phyloP scores from a whole-genome alignment of 2,113 vertebrate genomes.

The Tympanuchus pallidicinctus region DNA sequence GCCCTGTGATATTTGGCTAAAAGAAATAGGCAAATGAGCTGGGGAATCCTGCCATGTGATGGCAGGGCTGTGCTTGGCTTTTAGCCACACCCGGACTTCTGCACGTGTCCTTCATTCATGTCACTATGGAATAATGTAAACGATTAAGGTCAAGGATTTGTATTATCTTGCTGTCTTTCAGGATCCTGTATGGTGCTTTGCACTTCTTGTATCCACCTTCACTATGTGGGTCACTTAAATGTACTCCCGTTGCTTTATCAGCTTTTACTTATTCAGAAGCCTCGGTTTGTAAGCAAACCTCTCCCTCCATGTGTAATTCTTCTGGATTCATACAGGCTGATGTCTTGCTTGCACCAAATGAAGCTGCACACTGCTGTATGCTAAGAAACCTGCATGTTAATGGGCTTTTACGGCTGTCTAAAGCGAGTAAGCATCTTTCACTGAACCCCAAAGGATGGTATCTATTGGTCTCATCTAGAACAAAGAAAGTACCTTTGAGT shows the following conservation, averaged over 20 bases:
- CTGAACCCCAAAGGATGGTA: not conserved
- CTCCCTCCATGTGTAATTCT: slow-evolving; percentile 22
- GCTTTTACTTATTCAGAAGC: slow-evolving; percentile 7
- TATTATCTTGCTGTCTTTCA: not conserved
- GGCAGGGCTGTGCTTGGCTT: not conserved
- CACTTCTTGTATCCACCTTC: not conserved
- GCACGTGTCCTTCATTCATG: not conserved
- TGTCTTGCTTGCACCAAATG: not conserved
- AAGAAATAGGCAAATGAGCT: not conserved
- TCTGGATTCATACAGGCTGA: not conserved
- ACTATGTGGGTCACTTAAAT: slow-evolving; percentile 2
- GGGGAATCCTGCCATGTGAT: not conserved
- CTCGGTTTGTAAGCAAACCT: slow-evolving; percentile 24
- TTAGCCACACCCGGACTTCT: not conserved
- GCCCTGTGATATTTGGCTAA: not conserved
- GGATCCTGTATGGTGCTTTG: slow-evolving; percentile 22
- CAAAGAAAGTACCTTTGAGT: not conserved
- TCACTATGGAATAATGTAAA: slow-evolving; percentile 1
- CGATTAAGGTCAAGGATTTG: slow-evolving; percentile 3
- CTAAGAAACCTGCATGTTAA: not conserved
- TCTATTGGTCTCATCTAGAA: not conserved
- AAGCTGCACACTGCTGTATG: not conserved
- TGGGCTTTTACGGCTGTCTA: not conserved
- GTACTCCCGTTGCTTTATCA: slow-evolving; percentile 22
- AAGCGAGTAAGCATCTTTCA: not conserved